Evolutionary conservation across 2,797 vertebrate species (phyloP).

Genomic region (Mus minutoides): DNA sequence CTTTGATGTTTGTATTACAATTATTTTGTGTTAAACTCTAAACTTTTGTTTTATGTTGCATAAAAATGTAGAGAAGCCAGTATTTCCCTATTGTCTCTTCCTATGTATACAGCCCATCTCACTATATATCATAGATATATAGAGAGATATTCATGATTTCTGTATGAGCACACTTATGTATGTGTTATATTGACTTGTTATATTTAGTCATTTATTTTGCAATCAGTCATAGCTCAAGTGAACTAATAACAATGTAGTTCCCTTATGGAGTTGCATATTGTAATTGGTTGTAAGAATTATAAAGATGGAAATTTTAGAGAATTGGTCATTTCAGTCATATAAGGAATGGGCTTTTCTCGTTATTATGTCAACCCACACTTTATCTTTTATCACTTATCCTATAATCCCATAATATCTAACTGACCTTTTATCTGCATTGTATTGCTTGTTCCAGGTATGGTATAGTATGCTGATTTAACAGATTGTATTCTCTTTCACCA

Average conservation of each 20-base stretch:
- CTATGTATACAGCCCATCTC: accelerated
- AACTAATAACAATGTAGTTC: neutral
- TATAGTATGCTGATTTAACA: neutral
- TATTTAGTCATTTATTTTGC: neutral
- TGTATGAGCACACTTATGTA: neutral
- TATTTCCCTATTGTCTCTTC: neutral
- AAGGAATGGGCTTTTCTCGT: neutral
- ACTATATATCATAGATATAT: neutral
- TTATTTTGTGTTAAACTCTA: neutral
- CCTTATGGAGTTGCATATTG: neutral
- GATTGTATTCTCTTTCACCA: neutral
- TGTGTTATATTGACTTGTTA: neutral
- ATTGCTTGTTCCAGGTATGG: neutral
- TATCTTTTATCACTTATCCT: neutral
- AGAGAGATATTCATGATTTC: neutral
- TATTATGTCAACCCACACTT: neutral
- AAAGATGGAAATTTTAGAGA: neutral
- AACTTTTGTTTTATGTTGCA: neutral
- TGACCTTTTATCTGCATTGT: neutral
- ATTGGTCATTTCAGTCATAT: neutral
- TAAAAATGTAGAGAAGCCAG: neutral
- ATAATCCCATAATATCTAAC: neutral
- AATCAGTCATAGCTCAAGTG: neutral
- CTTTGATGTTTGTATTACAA: neutral
- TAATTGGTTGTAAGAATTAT: neutral